A percentile compares a stretch with the other conserved stretches of the same genome.
Evolutionary conservation across 2,113 vertebrate genomes (phyloP).

Genomic region (Antechinus flavipes): DNA sequence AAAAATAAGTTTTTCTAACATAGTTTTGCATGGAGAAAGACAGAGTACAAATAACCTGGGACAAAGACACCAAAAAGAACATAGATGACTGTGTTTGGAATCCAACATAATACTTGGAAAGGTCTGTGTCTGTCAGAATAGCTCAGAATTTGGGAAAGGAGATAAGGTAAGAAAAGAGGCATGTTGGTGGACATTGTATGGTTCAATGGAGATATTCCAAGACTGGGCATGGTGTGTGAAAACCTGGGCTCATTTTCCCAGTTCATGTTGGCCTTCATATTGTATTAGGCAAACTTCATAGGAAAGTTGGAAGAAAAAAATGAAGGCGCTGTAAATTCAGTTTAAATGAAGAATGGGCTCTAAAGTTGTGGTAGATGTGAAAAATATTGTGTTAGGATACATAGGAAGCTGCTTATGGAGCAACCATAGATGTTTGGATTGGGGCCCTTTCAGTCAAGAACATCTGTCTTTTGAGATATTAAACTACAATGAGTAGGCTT

Average conservation of each 20-base stretch:
- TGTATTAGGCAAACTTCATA: not conserved
- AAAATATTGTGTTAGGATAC: not conserved
- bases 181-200: not conserved
- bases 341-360: not conserved
- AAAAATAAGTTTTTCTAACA: not conserved
- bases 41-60: not conserved
- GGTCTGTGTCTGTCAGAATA: not conserved
- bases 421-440: not conserved
- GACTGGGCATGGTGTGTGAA: not conserved
- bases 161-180: not conserved
- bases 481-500: not conserved
- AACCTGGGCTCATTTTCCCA: not conserved
- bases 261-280: not conserved
- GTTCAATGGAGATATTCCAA: not conserved
- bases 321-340: not conserved
- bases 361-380: not conserved
- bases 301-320: not conserved
- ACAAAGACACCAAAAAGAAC: not conserved
- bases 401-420: not conserved
- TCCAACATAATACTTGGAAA: not conserved
- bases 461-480: not conserved
- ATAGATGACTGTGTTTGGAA: not conserved
- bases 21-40: not conserved
- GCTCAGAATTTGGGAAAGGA: not conserved
- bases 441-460: not conserved